Evolutionary conservation across 1,140 invertebrate species (phyloP).

Genomic region (Campoletis sonorensis): DNA sequence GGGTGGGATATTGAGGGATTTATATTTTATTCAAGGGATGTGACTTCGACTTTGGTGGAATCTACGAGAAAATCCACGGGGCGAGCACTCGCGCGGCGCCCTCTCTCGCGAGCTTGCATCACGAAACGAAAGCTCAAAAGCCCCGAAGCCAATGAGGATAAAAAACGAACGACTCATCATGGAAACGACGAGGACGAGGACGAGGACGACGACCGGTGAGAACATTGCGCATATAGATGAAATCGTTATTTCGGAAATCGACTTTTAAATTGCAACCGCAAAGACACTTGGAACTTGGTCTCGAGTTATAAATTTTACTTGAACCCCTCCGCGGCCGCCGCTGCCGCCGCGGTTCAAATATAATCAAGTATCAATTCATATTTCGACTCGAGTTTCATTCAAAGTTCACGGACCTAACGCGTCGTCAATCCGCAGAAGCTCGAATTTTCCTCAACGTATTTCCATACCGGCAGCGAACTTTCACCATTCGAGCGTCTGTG

Average conservation of each 20-base stretch:
- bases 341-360: no score
- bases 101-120: not conserved
- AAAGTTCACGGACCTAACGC: no score
- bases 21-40: slow-evolving; percentile 36
- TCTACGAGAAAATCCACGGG: not conserved
- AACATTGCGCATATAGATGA: not conserved
- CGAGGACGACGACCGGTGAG: no score
- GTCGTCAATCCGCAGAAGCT: no score
- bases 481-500: no score
- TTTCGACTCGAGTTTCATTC: no score
- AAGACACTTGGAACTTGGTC: not conserved
- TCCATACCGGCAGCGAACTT: no score
- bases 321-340: no score
- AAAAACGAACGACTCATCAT: not conserved
- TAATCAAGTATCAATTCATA: no score
- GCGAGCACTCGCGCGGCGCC: not conserved
- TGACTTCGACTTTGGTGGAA: slow-evolving; percentile 11
- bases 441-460: no score
- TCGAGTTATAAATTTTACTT: not conserved
- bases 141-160: slow-evolving; percentile 1
- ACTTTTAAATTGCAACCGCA: not conserved
- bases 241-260: slow-evolving; percentile 8
- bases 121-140: slow-evolving; percentile 9
- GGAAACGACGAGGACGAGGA: not conserved
- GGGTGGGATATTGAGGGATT: slow-evolving; percentile 37